Evolutionary conservation across 2,888 invertebrate genomes (phyloP).

Genomic region (Hemicrepidius hirtus): DNA sequence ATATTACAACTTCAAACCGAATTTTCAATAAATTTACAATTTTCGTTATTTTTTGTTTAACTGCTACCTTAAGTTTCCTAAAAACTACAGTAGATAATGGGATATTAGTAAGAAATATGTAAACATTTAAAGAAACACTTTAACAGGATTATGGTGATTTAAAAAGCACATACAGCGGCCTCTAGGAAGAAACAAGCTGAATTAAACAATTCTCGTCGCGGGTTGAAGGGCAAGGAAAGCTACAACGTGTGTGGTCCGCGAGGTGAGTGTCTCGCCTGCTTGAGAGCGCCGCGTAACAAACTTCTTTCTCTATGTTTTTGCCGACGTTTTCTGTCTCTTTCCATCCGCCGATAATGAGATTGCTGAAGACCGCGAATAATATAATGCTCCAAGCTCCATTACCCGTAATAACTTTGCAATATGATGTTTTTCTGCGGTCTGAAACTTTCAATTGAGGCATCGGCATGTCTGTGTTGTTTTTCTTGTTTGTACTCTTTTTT

Average conservation of each 20-base stretch:
- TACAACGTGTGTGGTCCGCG: slow-evolving; percentile 71
- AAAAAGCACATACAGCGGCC: slow-evolving; percentile 32
- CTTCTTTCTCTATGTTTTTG: slow-evolving; percentile 60
- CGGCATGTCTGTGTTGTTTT: slow-evolving; percentile 46
- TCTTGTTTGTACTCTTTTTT: slow-evolving; percentile 31
- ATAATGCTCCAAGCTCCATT: slow-evolving; percentile 51
- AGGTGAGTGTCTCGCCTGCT: slow-evolving; percentile 69
- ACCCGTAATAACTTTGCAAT: slow-evolving; percentile 49
- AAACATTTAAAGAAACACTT: neutral
- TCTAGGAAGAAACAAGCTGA: slow-evolving; percentile 39
- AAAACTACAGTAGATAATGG: too few species aligned
- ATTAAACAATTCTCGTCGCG: slow-evolving; percentile 36
- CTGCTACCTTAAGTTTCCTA: too few species aligned
- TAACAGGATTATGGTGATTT: neutral
- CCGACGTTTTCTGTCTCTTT: slow-evolving; percentile 58
- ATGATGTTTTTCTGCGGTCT: slow-evolving; percentile 49
- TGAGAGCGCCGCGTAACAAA: slow-evolving; percentile 68
- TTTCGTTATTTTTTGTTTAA: too few species aligned
- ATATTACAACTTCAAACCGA: too few species aligned
- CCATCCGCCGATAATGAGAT: slow-evolving; percentile 53
- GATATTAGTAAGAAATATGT: too few species aligned
- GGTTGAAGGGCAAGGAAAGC: slow-evolving; percentile 55
- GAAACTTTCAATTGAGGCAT: slow-evolving; percentile 48
- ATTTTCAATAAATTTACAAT: too few species aligned
- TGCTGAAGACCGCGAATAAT: slow-evolving; percentile 52